Evolutionary conservation across 2,797 vertebrate genomes (phyloP).

Genomic region (Pseudochaenichthys georgianus): DNA sequence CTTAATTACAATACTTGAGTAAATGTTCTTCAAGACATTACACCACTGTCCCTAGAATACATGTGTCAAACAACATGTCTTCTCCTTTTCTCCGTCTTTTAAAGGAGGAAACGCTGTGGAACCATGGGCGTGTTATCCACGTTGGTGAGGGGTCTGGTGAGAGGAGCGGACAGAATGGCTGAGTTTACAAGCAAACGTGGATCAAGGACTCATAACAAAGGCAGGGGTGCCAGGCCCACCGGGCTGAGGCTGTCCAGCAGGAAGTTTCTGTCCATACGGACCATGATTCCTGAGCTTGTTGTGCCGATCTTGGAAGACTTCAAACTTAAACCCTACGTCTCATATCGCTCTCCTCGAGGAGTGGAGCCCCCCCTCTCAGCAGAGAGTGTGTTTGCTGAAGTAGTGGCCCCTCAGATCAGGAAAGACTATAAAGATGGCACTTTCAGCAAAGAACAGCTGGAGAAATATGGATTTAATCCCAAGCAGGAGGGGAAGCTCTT

Average conservation of each 20-base stretch:
- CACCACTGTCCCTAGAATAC: background rate
- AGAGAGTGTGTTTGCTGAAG: conserved; percentile 85
- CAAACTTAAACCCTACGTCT: conserved; percentile 92
- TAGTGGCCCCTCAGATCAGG: conserved; percentile 87
- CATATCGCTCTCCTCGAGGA: conserved; percentile 84
- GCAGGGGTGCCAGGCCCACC: conserved; percentile 84
- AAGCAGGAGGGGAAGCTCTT: conserved; percentile 94
- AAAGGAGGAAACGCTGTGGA: background rate
- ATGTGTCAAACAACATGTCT: background rate
- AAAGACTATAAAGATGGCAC: conserved; percentile 86
- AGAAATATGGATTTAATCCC: conserved; percentile 93
- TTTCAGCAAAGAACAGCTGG: conserved; percentile 83
- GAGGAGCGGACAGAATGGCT: conserved; percentile 91
- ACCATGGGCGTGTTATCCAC: conserved; percentile 90
- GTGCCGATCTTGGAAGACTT: conserved; percentile 92
- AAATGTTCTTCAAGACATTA: too few species aligned
- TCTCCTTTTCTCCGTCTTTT: background rate
- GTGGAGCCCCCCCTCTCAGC: conserved; percentile 85
- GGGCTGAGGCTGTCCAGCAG: conserved; percentile 81
- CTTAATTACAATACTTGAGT: too few species aligned
- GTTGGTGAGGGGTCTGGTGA: conserved; percentile 85
- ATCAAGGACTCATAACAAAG: conserved; percentile 86
- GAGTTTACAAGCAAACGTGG: conserved; percentile 95
- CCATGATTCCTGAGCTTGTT: conserved; percentile 92
- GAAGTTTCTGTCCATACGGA: conserved; percentile 85